phyloP scores from a whole-genome alignment of 2,888 invertebrate species.

The Thelaira solivaga region DNA sequence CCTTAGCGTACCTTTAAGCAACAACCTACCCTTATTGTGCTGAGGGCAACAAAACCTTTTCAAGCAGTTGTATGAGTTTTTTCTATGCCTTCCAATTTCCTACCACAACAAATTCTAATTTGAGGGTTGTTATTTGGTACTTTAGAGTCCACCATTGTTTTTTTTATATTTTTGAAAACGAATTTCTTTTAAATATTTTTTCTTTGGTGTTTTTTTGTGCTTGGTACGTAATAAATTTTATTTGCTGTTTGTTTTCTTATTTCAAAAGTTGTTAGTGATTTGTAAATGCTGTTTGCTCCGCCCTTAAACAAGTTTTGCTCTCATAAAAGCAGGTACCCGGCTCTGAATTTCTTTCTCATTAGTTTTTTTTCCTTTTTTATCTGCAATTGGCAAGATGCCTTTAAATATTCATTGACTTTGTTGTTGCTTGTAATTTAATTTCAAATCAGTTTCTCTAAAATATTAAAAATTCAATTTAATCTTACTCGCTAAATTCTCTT shows the following conservation, averaged over 20 bases:
- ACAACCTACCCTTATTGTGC: slow-evolving; percentile 54
- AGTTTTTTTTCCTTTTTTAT: not conserved
- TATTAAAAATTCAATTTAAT: no score
- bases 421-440: not conserved
- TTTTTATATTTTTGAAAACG: slow-evolving; percentile 11
- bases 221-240: slow-evolving; percentile 57
- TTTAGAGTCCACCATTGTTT: slow-evolving; percentile 57
- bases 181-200: slow-evolving; percentile 1
- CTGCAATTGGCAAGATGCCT: slow-evolving; percentile 44
- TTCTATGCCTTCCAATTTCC: slow-evolving; percentile 60
- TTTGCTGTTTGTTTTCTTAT: slow-evolving; percentile 18
- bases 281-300: slow-evolving; percentile 73
- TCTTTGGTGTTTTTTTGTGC: slow-evolving; percentile 63
- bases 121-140: slow-evolving; percentile 72
- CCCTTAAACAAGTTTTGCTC: slow-evolving; percentile 65
- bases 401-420: not conserved
- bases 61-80: slow-evolving; percentile 1
- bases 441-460: slow-evolving; percentile 29
- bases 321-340: slow-evolving; percentile 34
- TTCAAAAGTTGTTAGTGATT: slow-evolving; percentile 62
- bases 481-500: no score
- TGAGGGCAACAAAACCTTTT: not conserved
- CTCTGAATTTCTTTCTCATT: slow-evolving; percentile 32
- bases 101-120: slow-evolving; percentile 68
- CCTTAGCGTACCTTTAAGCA: slow-evolving; percentile 21